A percentile compares a stretch with the other conserved stretches of the same genome.
Conservation (phyloP, 1,140 invertebrate genomes). For the Rhynchophorus ferrugineus region DNA sequence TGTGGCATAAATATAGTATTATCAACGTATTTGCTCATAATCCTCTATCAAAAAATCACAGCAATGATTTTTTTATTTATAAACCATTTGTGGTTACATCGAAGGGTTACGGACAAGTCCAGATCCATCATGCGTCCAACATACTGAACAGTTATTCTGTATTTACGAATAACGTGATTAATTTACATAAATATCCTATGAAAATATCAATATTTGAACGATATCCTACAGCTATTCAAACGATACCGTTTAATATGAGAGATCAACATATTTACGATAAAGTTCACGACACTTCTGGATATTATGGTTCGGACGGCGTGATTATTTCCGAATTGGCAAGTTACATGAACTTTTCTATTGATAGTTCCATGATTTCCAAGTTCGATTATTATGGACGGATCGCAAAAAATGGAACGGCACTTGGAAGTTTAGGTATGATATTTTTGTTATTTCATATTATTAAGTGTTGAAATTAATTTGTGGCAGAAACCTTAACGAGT, state of each 20-base stretch:
- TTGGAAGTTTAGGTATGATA: not conserved
- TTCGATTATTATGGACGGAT: not conserved
- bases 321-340: not conserved
- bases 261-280: not conserved
- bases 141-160: not conserved
- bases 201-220: not conserved
- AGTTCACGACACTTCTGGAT: not conserved
- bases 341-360: not conserved
- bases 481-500: no score
- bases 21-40: not conserved
- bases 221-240: not conserved
- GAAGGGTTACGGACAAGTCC: not conserved
- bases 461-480: no score
- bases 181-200: not conserved
- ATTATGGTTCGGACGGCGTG: not conserved
- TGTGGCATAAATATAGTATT: not conserved
- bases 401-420: not conserved
- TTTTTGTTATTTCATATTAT: no score
- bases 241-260: not conserved
- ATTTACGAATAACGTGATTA: not conserved
- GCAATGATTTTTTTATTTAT: not conserved
- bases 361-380: not conserved
- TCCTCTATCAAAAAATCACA: not conserved
- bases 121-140: not conserved
- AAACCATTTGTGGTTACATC: not conserved